Evolutionary conservation across 2,113 vertebrate species (phyloP).

Genomic region (Abramis brama): DNA sequence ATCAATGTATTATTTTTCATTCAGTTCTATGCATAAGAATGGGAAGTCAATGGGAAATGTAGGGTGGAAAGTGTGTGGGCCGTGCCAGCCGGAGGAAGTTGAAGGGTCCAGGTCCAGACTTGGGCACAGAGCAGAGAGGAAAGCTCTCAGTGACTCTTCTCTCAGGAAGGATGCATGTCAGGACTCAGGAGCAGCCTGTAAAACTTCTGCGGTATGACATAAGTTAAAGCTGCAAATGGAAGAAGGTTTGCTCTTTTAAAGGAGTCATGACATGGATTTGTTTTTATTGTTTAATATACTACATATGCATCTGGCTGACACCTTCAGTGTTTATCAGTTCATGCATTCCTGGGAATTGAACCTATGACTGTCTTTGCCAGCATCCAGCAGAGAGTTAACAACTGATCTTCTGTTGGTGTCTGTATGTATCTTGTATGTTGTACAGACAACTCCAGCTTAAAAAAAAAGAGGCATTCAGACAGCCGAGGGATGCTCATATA

Average conservation of each 20-base stretch:
- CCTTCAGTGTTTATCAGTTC: background rate
- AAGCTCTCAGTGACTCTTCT: conserved; percentile 66
- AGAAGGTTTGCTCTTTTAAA: conserved; percentile 10
- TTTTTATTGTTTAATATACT: too few species aligned
- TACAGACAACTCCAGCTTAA: conserved; percentile 9
- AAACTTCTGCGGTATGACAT: conserved; percentile 27
- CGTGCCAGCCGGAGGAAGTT: conserved; percentile 62
- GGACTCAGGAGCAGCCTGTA: conserved; percentile 57
- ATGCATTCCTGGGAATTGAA: background rate
- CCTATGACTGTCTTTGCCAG: background rate
- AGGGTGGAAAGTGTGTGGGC: conserved; percentile 65
- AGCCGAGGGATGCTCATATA: conserved; percentile 25
- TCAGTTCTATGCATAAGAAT: too few species aligned
- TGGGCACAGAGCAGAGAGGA: conserved; percentile 57
- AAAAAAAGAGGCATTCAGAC: conserved; percentile 24
- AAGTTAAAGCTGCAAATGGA: conserved; percentile 17
- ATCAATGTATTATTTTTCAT: too few species aligned
- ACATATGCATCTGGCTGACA: background rate
- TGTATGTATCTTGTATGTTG: background rate
- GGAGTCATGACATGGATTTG: background rate
- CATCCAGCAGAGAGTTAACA: conserved; percentile 21
- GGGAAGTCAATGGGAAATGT: conserved; percentile 57
- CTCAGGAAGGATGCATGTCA: conserved; percentile 73
- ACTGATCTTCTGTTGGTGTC: conserved; percentile 45
- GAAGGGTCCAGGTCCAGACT: conserved; percentile 45